A percentile compares a stretch with the other conserved stretches of the same genome.
Conservation (phyloP, 2,888 invertebrate species). For the Nowickia ferox region DNA sequence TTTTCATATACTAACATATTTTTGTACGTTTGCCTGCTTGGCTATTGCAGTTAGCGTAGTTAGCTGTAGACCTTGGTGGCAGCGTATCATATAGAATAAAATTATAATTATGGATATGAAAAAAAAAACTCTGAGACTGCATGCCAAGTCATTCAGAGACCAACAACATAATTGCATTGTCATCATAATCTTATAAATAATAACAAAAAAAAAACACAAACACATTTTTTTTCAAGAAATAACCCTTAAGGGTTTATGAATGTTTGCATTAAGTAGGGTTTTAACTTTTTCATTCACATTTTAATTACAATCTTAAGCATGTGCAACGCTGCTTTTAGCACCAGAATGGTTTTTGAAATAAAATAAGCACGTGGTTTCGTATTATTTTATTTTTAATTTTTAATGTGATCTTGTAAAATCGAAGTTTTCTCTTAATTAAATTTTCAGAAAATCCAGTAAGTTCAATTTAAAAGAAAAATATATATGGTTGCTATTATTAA, state of each 20-base stretch:
- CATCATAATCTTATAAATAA: slow-evolving; percentile 38
- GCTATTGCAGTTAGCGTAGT: slow-evolving; percentile 4
- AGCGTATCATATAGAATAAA: slow-evolving; percentile 9
- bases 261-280: slow-evolving; percentile 20
- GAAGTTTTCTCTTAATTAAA: slow-evolving; percentile 44
- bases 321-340: slow-evolving; percentile 23
- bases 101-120: slow-evolving; percentile 6
- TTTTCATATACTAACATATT: slow-evolving; percentile 58
- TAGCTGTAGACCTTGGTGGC: slow-evolving; percentile 28
- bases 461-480: slow-evolving; percentile 16
- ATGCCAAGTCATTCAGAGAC: slow-evolving; percentile 54
- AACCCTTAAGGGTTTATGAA: slow-evolving; percentile 35
- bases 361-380: slow-evolving; percentile 41
- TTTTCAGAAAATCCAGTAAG: slow-evolving; percentile 15
- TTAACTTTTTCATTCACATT: neutral
- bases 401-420: slow-evolving; percentile 42
- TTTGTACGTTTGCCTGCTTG: slow-evolving; percentile 20
- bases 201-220: neutral
- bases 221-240: neutral
- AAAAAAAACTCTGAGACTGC: slow-evolving; percentile 24
- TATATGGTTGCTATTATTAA: neutral
- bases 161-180: slow-evolving; percentile 56
- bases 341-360: neutral
- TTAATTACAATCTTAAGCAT: slow-evolving; percentile 36
- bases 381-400: neutral